phyloP scores from a whole-genome alignment of 2,797 vertebrate genomes.

The Nasua narica region DNA sequence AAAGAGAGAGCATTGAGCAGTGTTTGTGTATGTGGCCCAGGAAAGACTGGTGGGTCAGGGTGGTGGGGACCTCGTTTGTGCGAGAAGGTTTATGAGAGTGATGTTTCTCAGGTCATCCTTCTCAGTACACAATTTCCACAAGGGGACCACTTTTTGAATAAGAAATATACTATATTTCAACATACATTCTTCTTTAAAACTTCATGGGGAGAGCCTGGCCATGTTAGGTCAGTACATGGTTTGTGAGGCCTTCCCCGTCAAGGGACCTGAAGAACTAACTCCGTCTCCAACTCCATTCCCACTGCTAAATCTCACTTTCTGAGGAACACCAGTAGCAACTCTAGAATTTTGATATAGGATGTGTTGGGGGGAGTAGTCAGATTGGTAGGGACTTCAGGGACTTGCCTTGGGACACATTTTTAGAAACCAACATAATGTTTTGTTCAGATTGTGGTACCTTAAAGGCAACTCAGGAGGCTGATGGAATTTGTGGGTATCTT shows the following conservation, averaged over 20 bases:
- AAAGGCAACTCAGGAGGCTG: neutral
- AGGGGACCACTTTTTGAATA: neutral
- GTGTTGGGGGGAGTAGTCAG: neutral
- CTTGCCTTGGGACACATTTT: neutral
- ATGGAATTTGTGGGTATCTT: neutral
- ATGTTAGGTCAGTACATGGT: neutral
- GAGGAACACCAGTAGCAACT: neutral
- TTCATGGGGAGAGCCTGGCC: neutral
- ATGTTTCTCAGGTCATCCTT: neutral
- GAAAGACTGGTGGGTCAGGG: neutral
- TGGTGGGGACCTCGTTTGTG: neutral
- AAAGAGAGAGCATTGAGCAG: neutral
- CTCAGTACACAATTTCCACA: neutral
- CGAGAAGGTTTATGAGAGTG: neutral
- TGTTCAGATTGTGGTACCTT: neutral
- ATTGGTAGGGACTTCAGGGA: neutral
- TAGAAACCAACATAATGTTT: neutral
- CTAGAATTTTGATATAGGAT: neutral
- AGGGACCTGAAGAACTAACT: neutral
- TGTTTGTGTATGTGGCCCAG: neutral
- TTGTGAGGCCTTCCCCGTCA: neutral
- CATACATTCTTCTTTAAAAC: neutral
- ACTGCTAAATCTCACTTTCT: neutral
- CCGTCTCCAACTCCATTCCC: neutral
- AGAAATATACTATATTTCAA: neutral